Conservation (phyloP, 2,113 vertebrate species). For the Pogona vitticeps region DNA sequence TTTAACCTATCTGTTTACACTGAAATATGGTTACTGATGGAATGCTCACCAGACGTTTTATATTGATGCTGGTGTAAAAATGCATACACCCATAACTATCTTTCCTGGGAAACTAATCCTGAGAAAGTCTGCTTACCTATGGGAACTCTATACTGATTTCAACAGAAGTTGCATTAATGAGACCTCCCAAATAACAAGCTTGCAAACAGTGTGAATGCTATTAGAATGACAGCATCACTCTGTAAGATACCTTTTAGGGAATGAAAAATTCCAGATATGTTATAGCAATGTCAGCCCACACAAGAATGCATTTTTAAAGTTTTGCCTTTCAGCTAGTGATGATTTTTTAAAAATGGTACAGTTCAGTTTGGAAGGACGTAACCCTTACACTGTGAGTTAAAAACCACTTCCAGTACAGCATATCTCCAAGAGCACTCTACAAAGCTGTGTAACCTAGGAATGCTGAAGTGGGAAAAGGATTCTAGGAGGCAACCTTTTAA, state of each 20-base stretch:
- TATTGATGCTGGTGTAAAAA: neutral
- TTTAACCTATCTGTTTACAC: neutral
- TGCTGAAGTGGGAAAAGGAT: neutral
- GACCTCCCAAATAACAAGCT: neutral
- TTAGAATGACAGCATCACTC: too few relatives aligned
- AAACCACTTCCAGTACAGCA: neutral
- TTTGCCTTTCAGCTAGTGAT: neutral
- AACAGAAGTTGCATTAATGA: neutral
- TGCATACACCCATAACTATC: neutral
- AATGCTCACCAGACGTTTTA: neutral
- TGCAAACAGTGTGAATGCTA: neutral
- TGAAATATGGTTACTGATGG: neutral
- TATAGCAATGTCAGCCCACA: neutral
- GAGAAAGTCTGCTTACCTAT: neutral
- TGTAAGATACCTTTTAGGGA: neutral
- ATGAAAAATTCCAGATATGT: neutral
- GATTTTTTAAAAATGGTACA: neutral
- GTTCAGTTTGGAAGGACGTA: neutral
- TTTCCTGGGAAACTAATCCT: neutral
- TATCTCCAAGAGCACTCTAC: neutral
- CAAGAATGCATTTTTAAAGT: neutral
- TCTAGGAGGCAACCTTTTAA: neutral
- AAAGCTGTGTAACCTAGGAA: neutral
- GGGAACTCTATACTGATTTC: neutral
- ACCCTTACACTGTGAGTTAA: neutral